A percentile compares a stretch with the other conserved stretches of the same genome.
These are phyloP conservation scores for Rhimphoctona megacephalus DNA, from an alignment of 2,888 invertebrate species.

Conservation along the genomic window DNA sequence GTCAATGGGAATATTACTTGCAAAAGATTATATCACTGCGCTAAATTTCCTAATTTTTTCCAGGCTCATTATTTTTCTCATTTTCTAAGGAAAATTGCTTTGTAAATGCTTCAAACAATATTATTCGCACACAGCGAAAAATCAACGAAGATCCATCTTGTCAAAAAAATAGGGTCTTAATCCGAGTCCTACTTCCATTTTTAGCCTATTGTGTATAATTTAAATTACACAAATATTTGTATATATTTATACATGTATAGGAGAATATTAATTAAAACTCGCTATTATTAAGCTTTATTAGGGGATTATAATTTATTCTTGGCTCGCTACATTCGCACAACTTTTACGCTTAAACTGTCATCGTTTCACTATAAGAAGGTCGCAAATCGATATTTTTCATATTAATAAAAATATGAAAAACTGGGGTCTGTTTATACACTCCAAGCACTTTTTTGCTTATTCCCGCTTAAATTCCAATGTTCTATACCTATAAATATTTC, in stretches of 20 bases:
- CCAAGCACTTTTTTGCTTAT: conserved; percentile 40
- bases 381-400: conserved; percentile 66
- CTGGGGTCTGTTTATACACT: conserved; percentile 13
- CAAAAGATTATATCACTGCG: no score
- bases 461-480: conserved; percentile 53
- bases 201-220: background rate
- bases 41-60: background rate
- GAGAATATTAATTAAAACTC: background rate
- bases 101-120: background rate
- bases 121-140: background rate
- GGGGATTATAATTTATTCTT: conserved; percentile 29
- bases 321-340: conserved; percentile 59
- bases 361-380: conserved; percentile 37
- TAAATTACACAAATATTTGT: background rate
- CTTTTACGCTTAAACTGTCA: conserved; percentile 69
- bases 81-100: background rate
- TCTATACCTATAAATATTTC: background rate
- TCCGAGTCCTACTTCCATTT: conserved; percentile 19
- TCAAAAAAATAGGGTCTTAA: background rate
- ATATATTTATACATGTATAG: conserved; percentile 12
- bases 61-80: background rate
- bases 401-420: conserved; percentile 43
- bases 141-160: background rate
- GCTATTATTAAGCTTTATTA: conserved; percentile 53
- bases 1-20: no score